phyloP scores from a whole-genome alignment of 2,797 vertebrate genomes.

The Emydoidea blandingii region DNA sequence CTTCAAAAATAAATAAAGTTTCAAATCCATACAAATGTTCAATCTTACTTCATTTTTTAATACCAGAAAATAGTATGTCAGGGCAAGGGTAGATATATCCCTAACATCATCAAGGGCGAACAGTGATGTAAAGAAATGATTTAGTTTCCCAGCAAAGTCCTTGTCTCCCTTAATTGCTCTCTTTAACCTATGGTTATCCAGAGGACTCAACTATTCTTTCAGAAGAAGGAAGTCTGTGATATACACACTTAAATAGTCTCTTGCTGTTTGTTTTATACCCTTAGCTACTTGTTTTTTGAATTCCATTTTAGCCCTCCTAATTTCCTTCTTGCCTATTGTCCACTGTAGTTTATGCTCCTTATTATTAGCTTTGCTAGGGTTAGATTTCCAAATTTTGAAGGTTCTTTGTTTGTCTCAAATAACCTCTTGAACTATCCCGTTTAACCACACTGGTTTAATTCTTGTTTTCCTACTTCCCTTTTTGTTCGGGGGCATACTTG shows the following conservation, averaged over 20 bases:
- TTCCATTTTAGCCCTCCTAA: background rate
- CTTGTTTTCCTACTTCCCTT: background rate
- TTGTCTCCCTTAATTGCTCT: rapidly evolving
- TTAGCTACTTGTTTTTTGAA: background rate
- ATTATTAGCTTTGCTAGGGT: background rate
- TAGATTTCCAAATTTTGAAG: background rate
- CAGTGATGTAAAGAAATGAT: too few relatives aligned
- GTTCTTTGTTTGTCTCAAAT: background rate
- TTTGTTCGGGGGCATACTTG: background rate
- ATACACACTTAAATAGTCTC: background rate
- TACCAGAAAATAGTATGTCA: too few relatives aligned
- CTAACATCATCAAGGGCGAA: too few relatives aligned
- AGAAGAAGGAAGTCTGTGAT: background rate
- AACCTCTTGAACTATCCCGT: background rate
- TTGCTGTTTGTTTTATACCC: background rate
- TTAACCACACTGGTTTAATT: background rate
- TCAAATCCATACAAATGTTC: too few relatives aligned
- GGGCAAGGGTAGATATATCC: too few relatives aligned
- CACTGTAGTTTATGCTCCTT: background rate
- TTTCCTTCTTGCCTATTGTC: background rate
- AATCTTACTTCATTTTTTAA: too few relatives aligned
- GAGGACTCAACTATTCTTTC: background rate
- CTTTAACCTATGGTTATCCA: background rate
- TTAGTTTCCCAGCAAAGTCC: too few relatives aligned
- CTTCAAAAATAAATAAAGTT: too few relatives aligned